phyloP scores from a whole-genome alignment of 2,113 vertebrate genomes.

The Setophaga petechia region DNA sequence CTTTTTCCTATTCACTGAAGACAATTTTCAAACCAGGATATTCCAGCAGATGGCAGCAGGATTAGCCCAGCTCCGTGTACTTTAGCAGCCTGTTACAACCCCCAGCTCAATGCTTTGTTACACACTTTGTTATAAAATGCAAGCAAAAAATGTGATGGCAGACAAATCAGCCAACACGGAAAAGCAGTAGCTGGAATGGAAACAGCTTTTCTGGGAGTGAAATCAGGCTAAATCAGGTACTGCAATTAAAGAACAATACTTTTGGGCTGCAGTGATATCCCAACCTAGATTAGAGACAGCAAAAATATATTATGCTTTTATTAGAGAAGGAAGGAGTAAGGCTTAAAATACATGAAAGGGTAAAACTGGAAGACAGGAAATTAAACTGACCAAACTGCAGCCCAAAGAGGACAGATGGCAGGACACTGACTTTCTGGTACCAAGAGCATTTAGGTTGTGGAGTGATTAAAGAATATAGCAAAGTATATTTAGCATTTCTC shows the following conservation, averaged over 20 bases:
- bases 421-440: background rate
- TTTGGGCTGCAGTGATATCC: background rate
- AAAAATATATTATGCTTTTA: background rate
- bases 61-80: background rate
- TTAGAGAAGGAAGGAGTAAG: background rate
- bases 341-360: background rate
- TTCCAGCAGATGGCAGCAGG: constrained; percentile 35
- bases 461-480: background rate
- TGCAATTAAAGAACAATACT: background rate
- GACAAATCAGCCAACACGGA: background rate
- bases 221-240: background rate
- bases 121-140: background rate
- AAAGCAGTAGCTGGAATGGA: background rate
- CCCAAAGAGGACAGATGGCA: background rate
- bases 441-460: background rate
- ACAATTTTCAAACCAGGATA: background rate
- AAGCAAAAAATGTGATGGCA: background rate
- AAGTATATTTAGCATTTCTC: background rate
- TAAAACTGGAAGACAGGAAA: background rate
- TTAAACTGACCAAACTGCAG: background rate
- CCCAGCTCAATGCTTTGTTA: background rate
- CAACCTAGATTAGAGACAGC: background rate
- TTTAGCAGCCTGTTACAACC: background rate
- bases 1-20: background rate
- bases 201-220: background rate